A percentile compares a stretch with the other conserved stretches of the same genome.
Evolutionary conservation across 2,888 invertebrate genomes (phyloP).

Genomic region (Adineta ricciae): DNA sequence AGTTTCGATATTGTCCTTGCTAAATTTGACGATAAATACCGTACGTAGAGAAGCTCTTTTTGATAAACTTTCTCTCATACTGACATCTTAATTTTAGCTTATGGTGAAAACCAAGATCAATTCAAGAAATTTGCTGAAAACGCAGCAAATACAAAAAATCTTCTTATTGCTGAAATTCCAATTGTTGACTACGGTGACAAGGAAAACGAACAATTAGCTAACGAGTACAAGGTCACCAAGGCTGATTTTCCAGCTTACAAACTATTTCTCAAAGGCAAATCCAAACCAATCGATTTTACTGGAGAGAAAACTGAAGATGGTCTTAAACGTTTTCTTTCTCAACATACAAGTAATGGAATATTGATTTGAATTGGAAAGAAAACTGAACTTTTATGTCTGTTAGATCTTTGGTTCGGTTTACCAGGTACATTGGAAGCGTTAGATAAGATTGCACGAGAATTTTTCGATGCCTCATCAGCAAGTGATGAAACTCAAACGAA

Average conservation of each 20-base stretch:
- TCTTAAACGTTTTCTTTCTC: neutral
- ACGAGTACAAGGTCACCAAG: conserved; percentile 65
- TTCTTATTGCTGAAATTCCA: conserved; percentile 74
- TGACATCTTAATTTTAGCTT: conserved; percentile 53
- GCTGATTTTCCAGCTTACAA: conserved; percentile 71
- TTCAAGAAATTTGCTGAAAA: conserved; percentile 69
- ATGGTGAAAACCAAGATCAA: conserved; percentile 82
- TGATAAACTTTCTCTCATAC: neutral
- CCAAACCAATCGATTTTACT: conserved; percentile 57
- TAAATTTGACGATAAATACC: conserved; percentile 86
- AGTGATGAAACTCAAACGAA: neutral
- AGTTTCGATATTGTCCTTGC: conserved; percentile 75
- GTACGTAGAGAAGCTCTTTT: neutral
- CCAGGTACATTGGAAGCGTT: neutral
- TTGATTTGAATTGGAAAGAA: no score
- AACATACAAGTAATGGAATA: conserved; percentile 1
- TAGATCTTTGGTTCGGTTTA: conserved; percentile 23
- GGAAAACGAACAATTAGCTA: conserved; percentile 71
- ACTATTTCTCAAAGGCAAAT: conserved; percentile 61
- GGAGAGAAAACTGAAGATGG: conserved; percentile 40
- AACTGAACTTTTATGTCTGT: neutral
- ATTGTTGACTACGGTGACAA: conserved; percentile 87
- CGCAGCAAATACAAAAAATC: conserved; percentile 60
- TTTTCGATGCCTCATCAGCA: neutral
- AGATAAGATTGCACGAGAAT: neutral